These are phyloP conservation scores for Trididemnum clinides DNA, from an alignment of 23 tunicate genomes.

Conservation along the genomic window DNA sequence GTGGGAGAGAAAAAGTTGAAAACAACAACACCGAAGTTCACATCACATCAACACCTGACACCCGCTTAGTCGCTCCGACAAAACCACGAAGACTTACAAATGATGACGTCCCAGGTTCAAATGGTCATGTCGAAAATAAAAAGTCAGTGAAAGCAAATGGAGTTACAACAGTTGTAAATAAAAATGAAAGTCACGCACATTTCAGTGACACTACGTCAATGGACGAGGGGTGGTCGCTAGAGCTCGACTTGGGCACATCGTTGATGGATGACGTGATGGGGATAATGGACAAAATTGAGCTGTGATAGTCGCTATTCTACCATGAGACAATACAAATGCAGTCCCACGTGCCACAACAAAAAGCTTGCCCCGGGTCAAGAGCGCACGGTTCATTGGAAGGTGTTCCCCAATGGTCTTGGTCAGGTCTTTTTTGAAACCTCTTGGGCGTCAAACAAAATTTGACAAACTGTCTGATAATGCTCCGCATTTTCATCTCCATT, in stretches of 20 bases:
- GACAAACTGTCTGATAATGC: too few species aligned
- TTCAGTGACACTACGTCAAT: constrained; percentile 54
- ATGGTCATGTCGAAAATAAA: constrained; percentile 21
- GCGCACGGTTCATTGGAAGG: too few species aligned
- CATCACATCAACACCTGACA: constrained; percentile 44
- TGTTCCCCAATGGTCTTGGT: too few species aligned
- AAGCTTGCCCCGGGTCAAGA: too few species aligned
- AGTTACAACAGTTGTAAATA: neutral
- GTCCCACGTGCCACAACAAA: too few species aligned
- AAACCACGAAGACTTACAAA: constrained; percentile 68
- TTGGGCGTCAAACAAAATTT: too few species aligned
- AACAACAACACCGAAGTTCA: constrained; percentile 38
- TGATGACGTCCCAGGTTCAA: neutral
- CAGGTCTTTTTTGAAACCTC: too few species aligned
- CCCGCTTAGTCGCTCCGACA: constrained; percentile 57
- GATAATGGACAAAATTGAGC: constrained; percentile 66
- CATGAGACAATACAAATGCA: too few species aligned
- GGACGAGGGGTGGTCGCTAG: constrained; percentile 69
- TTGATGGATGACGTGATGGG: constrained; percentile 91
- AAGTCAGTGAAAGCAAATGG: neutral
- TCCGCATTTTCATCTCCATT: too few species aligned
- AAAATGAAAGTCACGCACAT: neutral
- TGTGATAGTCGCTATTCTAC: too few species aligned
- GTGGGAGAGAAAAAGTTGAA: constrained; percentile 17
- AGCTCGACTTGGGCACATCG: constrained; percentile 78